Evolutionary conservation across 1,140 invertebrate genomes (phyloP).

Genomic region (Drosophila micromelanica): DNA sequence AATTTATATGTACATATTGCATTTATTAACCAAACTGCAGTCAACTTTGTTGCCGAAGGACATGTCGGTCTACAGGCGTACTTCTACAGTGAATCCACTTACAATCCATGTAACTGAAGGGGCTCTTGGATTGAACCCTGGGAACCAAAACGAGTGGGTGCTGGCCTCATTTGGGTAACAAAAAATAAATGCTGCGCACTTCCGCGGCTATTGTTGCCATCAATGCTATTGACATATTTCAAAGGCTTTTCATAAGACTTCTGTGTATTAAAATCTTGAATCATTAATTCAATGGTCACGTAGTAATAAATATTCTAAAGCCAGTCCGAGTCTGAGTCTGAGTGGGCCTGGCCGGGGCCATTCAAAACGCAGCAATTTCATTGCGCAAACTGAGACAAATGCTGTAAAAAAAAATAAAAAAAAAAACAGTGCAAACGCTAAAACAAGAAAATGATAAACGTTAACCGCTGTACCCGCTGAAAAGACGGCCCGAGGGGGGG

Average conservation of each 20-base stretch:
- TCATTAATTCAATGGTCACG: slow-evolving; percentile 68
- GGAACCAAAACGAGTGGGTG: slow-evolving; percentile 24
- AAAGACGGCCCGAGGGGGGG: background rate
- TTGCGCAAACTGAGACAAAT: slow-evolving; percentile 55
- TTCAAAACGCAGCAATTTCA: slow-evolving; percentile 59
- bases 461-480: background rate
- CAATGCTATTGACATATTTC: slow-evolving; percentile 36
- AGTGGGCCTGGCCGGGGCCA: slow-evolving; percentile 34
- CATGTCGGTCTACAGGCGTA: background rate
- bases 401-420: slow-evolving; percentile 12
- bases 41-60: slow-evolving; percentile 21
- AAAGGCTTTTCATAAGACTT: slow-evolving; percentile 22
- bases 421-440: slow-evolving; percentile 14
- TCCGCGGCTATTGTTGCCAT: slow-evolving; percentile 45
- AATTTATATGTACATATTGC: slow-evolving; percentile 36
- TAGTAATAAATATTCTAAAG: slow-evolving; percentile 70
- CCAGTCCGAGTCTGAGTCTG: slow-evolving; percentile 26
- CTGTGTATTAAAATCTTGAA: slow-evolving; percentile 34
- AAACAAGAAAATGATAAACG: slow-evolving; percentile 36
- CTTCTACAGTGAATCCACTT: slow-evolving; percentile 56
- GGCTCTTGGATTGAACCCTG: slow-evolving; percentile 7
- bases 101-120: background rate
- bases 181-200: slow-evolving; percentile 32
- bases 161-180: slow-evolving; percentile 16
- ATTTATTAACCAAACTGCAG: slow-evolving; percentile 47